A percentile compares a stretch with the other conserved stretches of the same genome.
Conservation (phyloP, 2,888 invertebrate genomes). For the Emesis russula region DNA sequence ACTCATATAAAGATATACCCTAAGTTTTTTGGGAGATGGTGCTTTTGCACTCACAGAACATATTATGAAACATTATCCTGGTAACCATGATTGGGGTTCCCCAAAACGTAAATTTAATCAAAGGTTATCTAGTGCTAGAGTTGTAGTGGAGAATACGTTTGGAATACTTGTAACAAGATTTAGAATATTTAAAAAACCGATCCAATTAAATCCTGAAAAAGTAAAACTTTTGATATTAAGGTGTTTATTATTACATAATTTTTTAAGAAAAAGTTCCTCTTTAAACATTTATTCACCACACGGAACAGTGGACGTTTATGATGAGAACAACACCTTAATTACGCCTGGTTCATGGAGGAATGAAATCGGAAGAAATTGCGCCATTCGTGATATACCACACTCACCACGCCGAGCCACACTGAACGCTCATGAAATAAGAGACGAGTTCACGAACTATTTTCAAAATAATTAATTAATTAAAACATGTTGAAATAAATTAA, state of each 20-base stretch:
- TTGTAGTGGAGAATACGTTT: conserved; percentile 81
- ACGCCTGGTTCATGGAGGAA: conserved; percentile 26
- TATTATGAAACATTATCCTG: background rate
- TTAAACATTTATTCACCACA: conserved; percentile 23
- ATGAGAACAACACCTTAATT: conserved; percentile 7
- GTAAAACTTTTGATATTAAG: conserved; percentile 62
- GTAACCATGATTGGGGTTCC: conserved; percentile 2
- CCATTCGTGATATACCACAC: conserved; percentile 7
- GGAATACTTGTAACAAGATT: conserved; percentile 67
- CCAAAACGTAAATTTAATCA: conserved; percentile 21
- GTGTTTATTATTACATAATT: conserved; percentile 28
- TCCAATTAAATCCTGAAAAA: conserved; percentile 59
- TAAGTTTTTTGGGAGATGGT: background rate
- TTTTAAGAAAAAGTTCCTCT: conserved; percentile 11
- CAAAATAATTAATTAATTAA: background rate
- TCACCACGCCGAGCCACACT: conserved; percentile 31
- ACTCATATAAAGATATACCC: background rate
- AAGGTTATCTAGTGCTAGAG: conserved; percentile 35
- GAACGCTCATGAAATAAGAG: conserved; percentile 44
- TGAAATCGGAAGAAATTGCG: conserved; percentile 13
- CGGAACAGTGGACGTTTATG: conserved; percentile 13
- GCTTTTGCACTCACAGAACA: background rate
- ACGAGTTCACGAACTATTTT: conserved; percentile 33
- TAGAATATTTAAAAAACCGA: conserved; percentile 68
- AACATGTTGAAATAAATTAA: background rate